Evolutionary conservation across 1,140 invertebrate species (phyloP), one percentile per base, ranked within the genome.

Genomic region (Heliothis subflexa): DNA sequence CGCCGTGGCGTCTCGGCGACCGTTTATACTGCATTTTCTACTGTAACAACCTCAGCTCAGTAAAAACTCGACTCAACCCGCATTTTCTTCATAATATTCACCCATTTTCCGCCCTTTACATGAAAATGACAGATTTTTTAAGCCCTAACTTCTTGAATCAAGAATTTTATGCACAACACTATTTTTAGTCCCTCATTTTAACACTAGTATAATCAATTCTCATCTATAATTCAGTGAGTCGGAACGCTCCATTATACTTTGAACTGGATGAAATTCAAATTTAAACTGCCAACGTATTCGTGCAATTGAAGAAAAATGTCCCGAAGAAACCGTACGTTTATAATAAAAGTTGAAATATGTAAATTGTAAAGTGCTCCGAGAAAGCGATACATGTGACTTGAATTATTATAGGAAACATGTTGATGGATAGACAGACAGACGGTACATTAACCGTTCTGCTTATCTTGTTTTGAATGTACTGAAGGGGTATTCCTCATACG

Each of bases 21-120:
- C 70, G 52, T 40, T 77, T 78, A 74, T 61, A 78, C 79, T 78
- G 62, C 61, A 81, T 81, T 81, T 78, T 73, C 25, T n/a, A 25
- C 21, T 25, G 21, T 25, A 25, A 25, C 21, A 25, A 25, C 21
- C 21, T 25, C 21, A 25, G 21, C 16, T 73, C 59, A 73, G 71
- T 73, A 73, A 12, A 47, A 59, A 16, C 33, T 57, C 64, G 12
- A 49, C 33, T 59, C 68, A 25, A 40, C 52, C 16, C 55, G 71
- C 54, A 14, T 71, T 25, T 73, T 61, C 55, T 61, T 72, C 25
- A 49, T 16, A 61, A 47, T 59, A 18, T 73, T 73, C 59, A 4
- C 54, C 54, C 59, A 59, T 73, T 73, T 73, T 73, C 33, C 21
- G 70, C 70, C 33, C 21, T 40, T 49, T 49, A 59, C 40, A 59